phyloP scores from a whole-genome alignment of 2,797 vertebrate species.

The Notolabrus celidotus region DNA sequence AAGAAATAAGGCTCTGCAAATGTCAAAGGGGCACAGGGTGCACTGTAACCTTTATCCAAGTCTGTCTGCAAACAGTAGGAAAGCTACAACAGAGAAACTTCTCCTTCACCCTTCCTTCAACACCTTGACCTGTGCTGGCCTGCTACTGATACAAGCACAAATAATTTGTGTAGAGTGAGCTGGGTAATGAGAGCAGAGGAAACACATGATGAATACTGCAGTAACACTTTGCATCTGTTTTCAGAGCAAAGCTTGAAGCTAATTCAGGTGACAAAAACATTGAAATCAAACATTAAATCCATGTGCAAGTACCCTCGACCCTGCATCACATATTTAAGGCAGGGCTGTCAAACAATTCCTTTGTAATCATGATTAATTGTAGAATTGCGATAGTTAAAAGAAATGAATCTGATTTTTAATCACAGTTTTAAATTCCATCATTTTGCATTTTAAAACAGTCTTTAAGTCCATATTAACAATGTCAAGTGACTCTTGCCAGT shows the following conservation, averaged over 20 bases:
- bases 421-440: too few relatives aligned
- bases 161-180: neutral
- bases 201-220: neutral
- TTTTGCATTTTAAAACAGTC: too few relatives aligned
- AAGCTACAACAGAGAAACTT: neutral
- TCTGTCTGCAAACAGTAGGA: constrained; percentile 36
- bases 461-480: too few relatives aligned
- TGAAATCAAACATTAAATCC: neutral
- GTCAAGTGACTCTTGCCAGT: too few relatives aligned
- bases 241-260: neutral
- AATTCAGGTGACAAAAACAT: neutral
- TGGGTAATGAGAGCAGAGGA: constrained; percentile 3
- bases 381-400: too few relatives aligned
- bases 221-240: neutral
- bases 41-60: constrained; percentile 46
- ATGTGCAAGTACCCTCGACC: too few relatives aligned
- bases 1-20: constrained; percentile 31
- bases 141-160: constrained; percentile 2
- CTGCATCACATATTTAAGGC: too few relatives aligned
- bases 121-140: constrained; percentile 3
- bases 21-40: constrained; percentile 39
- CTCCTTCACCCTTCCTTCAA: neutral
- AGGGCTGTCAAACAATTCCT: too few relatives aligned
- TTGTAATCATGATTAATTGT: too few relatives aligned
- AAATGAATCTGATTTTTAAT: too few relatives aligned